phyloP scores from a whole-genome alignment of 92 coral and sea anemone species.

The Paramuricea clavata region DNA sequence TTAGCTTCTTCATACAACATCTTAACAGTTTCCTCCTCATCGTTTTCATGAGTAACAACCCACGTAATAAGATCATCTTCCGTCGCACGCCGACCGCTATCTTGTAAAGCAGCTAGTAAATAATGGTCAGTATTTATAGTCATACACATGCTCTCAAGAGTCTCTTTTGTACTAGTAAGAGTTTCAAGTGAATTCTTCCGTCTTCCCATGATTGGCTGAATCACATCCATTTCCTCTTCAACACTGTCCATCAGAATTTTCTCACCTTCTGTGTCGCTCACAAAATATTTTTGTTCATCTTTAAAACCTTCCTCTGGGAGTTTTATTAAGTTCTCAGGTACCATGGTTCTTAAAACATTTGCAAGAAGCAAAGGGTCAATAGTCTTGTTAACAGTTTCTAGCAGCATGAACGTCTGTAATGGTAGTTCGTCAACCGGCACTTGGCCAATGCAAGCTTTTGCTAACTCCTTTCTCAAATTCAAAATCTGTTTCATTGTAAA shows the following conservation, averaged over 20 bases:
- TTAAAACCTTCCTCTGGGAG: background rate
- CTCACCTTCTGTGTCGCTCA: background rate
- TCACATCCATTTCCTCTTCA: background rate
- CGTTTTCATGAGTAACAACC: slow-evolving; percentile 60
- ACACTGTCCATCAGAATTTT: slow-evolving; percentile 12
- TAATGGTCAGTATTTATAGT: slow-evolving; percentile 72
- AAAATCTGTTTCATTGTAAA: too few relatives aligned
- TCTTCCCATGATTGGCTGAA: slow-evolving; percentile 26
- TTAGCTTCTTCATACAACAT: too few relatives aligned
- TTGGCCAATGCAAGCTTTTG: slow-evolving; percentile 56
- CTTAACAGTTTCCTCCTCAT: slow-evolving; percentile 56
- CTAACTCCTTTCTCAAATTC: too few relatives aligned
- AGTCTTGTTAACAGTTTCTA: slow-evolving; percentile 80
- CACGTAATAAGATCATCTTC: slow-evolving; percentile 75
- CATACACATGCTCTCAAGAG: slow-evolving; percentile 52
- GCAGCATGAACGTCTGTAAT: slow-evolving; percentile 73
- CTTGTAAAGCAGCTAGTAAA: slow-evolving; percentile 80
- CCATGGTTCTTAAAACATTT: background rate
- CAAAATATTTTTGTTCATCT: slow-evolving; percentile 9
- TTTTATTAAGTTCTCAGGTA: slow-evolving; percentile 7
- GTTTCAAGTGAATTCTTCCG: slow-evolving; percentile 33
- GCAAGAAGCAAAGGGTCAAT: slow-evolving; percentile 68
- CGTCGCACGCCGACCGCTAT: slow-evolving; percentile 65
- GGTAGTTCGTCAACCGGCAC: slow-evolving; percentile 41
- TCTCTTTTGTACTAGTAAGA: too few relatives aligned